These are phyloP conservation scores for Prinia subflava DNA, from an alignment of 2,113 vertebrate species.

Conservation along the genomic window DNA sequence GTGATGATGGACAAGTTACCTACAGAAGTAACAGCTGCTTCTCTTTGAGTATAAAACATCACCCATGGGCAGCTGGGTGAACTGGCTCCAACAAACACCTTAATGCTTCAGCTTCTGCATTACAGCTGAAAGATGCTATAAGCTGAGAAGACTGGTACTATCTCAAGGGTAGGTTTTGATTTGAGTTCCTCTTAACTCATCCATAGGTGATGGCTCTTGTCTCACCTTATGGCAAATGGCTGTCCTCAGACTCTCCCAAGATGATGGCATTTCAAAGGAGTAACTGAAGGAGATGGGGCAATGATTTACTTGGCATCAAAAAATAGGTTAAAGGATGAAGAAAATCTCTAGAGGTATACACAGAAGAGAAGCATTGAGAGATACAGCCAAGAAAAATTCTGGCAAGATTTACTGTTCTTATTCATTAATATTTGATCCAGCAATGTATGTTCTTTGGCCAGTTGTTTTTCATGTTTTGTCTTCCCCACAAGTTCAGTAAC, in stretches of 20 bases:
- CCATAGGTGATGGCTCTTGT: accelerated
- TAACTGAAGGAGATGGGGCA: background rate
- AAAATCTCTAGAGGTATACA: background rate
- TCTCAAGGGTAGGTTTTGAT: background rate
- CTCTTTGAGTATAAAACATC: background rate
- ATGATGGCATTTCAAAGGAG: background rate
- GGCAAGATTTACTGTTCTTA: background rate
- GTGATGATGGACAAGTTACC: background rate
- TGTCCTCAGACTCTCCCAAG: background rate
- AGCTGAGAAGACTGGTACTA: background rate
- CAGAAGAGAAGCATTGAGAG: background rate
- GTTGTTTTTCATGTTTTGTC: background rate
- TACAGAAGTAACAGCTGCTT: background rate
- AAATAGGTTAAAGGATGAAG: background rate
- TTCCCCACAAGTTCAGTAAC: background rate
- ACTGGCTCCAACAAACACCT: background rate
- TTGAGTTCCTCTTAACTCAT: background rate
- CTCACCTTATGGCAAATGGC: background rate
- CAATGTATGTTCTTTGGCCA: background rate
- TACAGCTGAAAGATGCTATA: background rate
- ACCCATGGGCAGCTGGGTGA: background rate
- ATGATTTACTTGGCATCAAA: background rate
- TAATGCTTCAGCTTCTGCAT: background rate
- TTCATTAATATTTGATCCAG: background rate
- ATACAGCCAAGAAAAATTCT: background rate